Percentiles rank a stretch among this genome's conserved stretches.
Conservation (phyloP, 2,888 invertebrate species). For the Adelphocoris suturalis region DNA sequence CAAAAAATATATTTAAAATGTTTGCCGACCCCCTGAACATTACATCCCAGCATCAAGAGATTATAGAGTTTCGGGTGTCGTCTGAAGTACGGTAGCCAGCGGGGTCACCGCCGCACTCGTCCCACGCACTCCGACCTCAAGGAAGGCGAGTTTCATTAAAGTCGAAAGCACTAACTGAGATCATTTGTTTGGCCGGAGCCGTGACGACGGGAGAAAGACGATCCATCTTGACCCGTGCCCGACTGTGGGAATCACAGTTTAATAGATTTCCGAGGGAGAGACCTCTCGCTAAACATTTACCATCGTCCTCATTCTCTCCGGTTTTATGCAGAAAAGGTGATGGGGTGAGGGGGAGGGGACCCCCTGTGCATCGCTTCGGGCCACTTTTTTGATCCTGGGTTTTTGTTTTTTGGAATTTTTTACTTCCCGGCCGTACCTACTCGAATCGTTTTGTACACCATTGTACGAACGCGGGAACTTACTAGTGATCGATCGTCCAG, state of each 20-base stretch:
- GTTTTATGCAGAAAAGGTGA: slow-evolving; percentile 53
- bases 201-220: slow-evolving; percentile 49
- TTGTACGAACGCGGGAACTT: slow-evolving; percentile 1
- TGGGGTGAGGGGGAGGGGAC: neutral
- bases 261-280: slow-evolving; percentile 53
- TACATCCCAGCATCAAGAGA: no score
- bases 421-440: neutral
- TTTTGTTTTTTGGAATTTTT: neutral
- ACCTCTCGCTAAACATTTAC: slow-evolving; percentile 35
- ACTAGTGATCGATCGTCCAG: neutral
- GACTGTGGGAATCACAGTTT: slow-evolving; percentile 65
- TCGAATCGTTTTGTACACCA: slow-evolving; percentile 30
- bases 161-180: slow-evolving; percentile 60
- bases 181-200: slow-evolving; percentile 51
- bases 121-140: slow-evolving; percentile 59
- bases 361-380: slow-evolving; percentile 11
- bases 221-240: slow-evolving; percentile 64
- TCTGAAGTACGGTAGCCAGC: neutral
- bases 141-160: slow-evolving; percentile 44
- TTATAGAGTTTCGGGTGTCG: no score
- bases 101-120: neutral
- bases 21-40: no score
- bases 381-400: neutral
- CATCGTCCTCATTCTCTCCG: slow-evolving; percentile 52
- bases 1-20: no score